These are phyloP conservation scores for Enteromius unitaeniatus DNA, from an alignment of 2,797 vertebrate species.

Conservation along the genomic window DNA sequence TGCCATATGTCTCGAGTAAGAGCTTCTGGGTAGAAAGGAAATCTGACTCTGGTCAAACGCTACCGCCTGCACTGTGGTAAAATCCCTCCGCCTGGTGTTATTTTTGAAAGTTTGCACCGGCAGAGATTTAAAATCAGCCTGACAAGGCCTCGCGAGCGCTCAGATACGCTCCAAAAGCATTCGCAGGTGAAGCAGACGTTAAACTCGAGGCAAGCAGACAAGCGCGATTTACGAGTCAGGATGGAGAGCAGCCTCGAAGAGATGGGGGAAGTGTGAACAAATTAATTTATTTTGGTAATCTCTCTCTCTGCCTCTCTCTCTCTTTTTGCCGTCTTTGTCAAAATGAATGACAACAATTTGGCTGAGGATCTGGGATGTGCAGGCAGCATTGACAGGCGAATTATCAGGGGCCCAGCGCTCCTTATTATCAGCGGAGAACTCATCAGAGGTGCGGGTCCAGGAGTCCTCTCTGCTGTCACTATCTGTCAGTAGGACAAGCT, in stretches of 20 bases:
- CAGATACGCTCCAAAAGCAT: background rate
- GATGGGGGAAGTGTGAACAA: slow-evolving; percentile 65
- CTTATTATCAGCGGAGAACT: slow-evolving; percentile 99
- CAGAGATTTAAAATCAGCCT: slow-evolving; percentile 30
- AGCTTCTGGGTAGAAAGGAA: slow-evolving; percentile 39
- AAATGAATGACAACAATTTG: slow-evolving; percentile 95
- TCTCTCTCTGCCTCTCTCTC: slow-evolving; percentile 42
- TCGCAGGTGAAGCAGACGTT: slow-evolving; percentile 26
- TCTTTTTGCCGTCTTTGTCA: slow-evolving; percentile 80
- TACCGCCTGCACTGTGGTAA: background rate
- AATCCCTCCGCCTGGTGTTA: slow-evolving; percentile 10
- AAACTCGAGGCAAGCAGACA: background rate
- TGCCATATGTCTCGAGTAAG: slow-evolving; percentile 39
- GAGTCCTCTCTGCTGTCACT: slow-evolving; percentile 92
- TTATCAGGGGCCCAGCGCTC: slow-evolving; percentile 95
- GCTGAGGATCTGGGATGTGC: slow-evolving; percentile 89
- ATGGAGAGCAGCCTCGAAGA: background rate
- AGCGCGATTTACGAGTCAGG: slow-evolving; percentile 44
- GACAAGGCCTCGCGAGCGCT: background rate
- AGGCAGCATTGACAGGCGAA: slow-evolving; percentile 98
- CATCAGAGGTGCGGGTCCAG: slow-evolving; percentile 87
- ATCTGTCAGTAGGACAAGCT: slow-evolving; percentile 96
- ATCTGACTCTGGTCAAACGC: slow-evolving; percentile 43
- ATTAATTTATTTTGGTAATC: slow-evolving; percentile 86
- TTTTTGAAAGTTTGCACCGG: background rate